Evolutionary conservation across 2,888 invertebrate genomes (phyloP).

Genomic region (Imbricaverruca yamaguchii): DNA sequence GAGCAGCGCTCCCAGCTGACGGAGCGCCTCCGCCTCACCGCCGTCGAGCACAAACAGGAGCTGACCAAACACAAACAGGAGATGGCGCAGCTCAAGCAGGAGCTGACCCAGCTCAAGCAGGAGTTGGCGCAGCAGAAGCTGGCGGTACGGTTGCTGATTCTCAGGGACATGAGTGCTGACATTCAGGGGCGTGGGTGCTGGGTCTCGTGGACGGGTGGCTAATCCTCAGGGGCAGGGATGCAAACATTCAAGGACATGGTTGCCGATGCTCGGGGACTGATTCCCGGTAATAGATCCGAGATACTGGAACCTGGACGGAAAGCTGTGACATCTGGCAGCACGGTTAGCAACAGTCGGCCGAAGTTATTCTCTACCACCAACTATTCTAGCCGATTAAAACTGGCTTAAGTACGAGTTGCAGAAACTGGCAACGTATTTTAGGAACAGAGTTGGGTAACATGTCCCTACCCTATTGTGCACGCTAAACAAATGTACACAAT

Average conservation of each 20-base stretch:
- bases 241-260: too few species aligned
- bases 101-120: slow-evolving; percentile 53
- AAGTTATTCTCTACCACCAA: too few species aligned
- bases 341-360: too few species aligned
- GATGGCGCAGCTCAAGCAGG: slow-evolving; percentile 45
- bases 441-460: too few species aligned
- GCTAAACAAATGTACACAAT: too few species aligned
- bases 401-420: too few species aligned
- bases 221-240: too few species aligned
- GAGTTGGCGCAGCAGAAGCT: slow-evolving; percentile 64
- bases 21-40: neutral
- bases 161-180: neutral
- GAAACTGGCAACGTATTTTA: too few species aligned
- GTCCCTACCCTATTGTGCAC: too few species aligned
- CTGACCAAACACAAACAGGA: neutral
- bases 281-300: too few species aligned
- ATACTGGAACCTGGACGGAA: neutral
- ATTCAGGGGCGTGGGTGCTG: neutral
- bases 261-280: too few species aligned
- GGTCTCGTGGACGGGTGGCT: neutral
- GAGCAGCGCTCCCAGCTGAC: slow-evolving; percentile 16
- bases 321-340: neutral
- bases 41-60: slow-evolving; percentile 4
- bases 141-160: slow-evolving; percentile 31
- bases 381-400: too few species aligned